Base-by-base conservation (phyloP, 2,113 vertebrate genomes). In the Campylomormyrus numenius region DNA sequence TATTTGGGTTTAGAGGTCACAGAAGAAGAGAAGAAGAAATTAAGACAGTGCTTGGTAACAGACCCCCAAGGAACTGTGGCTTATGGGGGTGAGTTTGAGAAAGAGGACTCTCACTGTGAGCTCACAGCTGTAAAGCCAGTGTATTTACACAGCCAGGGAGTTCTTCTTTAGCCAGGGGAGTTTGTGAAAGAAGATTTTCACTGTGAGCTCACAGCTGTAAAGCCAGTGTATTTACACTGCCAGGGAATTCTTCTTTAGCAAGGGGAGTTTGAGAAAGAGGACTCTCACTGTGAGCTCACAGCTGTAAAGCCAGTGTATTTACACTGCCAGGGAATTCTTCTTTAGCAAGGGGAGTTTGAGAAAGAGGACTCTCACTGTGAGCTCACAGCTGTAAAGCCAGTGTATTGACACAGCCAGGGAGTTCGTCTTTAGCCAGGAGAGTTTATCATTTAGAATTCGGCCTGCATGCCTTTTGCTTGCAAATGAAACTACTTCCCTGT, bases 11-110 rank as follows among this genome's bases (percentile, higher is more conserved):
- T 98, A 92, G 95, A 97, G 9, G 94, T 97, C 88, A 95, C 94
- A 0, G 97, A 98, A 49, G 97, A 98, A 91, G 97, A 97, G 93
- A 96, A 90, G 92, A 95, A 93, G 92, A 95, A 95, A 91, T n/a
- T 98, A 19, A 94, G 94, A 92, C 96, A 97, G 80, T 96, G 94
- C 89, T 92, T 98, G 92, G 95, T 92, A 74, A 94, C 96, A 0
- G 97, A 98, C 93, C 96, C 96, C 0, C 97, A 98, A 93, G 97
- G 97, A 87, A 98, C 97, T 0, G 96, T 98, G 92, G 95, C 97
- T 39, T 98, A 97, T 0, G 97, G 97, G 95, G 97, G 97, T 98
- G 90, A 91, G 62, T 58, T 10, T 42, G 31, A 46, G 49, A 53
- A 19, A 42, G 31, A 89, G 15, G 5, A 21, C 4, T 42, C 48